Conservation (phyloP, 2,113 vertebrate genomes). For the Urocynchramus pylzowi region DNA sequence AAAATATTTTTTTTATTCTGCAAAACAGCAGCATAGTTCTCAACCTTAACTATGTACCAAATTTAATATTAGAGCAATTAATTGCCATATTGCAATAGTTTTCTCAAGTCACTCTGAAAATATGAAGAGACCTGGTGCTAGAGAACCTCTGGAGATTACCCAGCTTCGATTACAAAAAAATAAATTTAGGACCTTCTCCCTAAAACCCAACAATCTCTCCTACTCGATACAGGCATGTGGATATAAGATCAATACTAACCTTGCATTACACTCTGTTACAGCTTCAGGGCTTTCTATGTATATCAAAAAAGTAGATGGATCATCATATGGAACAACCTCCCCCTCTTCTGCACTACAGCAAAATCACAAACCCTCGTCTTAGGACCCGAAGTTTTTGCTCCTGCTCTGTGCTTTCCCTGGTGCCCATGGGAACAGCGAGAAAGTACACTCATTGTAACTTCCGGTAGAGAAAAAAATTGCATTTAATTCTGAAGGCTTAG, state of each 20-base stretch:
- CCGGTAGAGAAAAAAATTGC: neutral
- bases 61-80: neutral
- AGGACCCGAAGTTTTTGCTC: neutral
- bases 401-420: neutral
- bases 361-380: neutral
- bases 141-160: neutral
- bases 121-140: neutral
- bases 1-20: neutral
- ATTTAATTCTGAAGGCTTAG: neutral
- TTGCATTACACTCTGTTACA: neutral
- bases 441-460: neutral
- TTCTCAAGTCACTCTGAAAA: neutral
- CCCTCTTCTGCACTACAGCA: neutral
- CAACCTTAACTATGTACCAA: neutral
- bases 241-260: neutral
- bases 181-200: neutral
- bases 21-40: neutral
- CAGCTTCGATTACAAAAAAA: neutral
- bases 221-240: neutral
- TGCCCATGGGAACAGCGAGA: neutral
- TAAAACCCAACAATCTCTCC: neutral
- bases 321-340: neutral
- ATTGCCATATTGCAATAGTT: neutral
- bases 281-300: neutral
- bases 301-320: neutral